These are phyloP conservation scores for Narcine bancroftii DNA, from an alignment of 2,113 vertebrate species.

Conservation along the genomic window DNA sequence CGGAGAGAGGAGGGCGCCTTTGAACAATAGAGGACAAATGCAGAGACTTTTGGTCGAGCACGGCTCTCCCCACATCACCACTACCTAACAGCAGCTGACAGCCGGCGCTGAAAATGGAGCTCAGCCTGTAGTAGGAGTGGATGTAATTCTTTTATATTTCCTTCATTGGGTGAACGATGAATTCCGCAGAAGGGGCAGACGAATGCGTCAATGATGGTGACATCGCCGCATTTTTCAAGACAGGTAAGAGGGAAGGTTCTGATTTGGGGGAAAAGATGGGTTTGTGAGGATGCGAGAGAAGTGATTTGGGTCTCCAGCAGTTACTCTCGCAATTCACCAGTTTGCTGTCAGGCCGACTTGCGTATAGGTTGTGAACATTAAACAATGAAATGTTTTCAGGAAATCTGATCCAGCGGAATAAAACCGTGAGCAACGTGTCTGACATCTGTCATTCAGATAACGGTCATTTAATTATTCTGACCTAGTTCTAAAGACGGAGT, in stretches of 20 bases:
- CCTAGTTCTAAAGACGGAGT: neutral
- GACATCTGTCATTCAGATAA: neutral
- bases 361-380: neutral
- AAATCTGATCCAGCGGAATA: neutral
- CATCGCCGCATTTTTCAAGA: conserved; percentile 78
- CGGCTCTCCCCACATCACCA: neutral
- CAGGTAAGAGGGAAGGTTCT: conserved; percentile 57
- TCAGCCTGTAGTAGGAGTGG: conserved; percentile 39
- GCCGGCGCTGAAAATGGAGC: conserved; percentile 28
- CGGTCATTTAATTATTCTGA: neutral
- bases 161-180: conserved; percentile 58
- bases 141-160: conserved; percentile 27
- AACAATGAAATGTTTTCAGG: conserved; percentile 18
- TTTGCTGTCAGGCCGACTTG: conserved; percentile 20
- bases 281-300: neutral
- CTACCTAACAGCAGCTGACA: neutral
- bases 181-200: conserved; percentile 69
- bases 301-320: neutral
- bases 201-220: conserved; percentile 72
- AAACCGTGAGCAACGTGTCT: neutral
- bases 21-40: conserved; percentile 49
- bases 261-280: neutral
- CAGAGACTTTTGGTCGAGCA: conserved; percentile 36
- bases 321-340: neutral
- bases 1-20: conserved; percentile 41